These are phyloP conservation scores for Deilephila porcellus DNA, from an alignment of 2,888 invertebrate species.

Conservation along the genomic window DNA sequence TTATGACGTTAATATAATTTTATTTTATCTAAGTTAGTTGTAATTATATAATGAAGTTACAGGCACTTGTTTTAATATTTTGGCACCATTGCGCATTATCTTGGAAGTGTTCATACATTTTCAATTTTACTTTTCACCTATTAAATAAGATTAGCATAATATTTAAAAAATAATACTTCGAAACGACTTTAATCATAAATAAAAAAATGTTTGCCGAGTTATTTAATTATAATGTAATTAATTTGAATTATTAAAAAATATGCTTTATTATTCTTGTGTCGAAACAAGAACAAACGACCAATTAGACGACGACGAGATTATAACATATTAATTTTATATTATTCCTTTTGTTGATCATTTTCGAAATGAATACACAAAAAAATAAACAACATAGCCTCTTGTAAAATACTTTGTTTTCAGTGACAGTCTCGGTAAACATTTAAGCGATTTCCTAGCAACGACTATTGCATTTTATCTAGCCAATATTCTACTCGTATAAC, in stretches of 20 bases:
- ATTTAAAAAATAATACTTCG: background rate
- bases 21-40: slow-evolving; percentile 27
- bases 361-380: background rate
- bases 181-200: background rate
- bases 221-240: no score
- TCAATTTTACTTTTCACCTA: background rate
- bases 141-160: background rate
- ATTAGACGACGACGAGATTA: background rate
- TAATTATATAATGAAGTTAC: slow-evolving; percentile 5
- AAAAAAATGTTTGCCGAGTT: background rate
- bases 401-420: slow-evolving; percentile 23
- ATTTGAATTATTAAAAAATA: background rate
- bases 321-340: no score
- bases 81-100: slow-evolving; percentile 5
- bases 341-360: no score
- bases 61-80: slow-evolving; percentile 26
- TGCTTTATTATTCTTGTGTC: background rate
- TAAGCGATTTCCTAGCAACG: slow-evolving; percentile 28
- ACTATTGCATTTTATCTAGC: slow-evolving; percentile 31
- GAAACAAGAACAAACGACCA: background rate
- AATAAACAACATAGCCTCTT: slow-evolving; percentile 27
- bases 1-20: slow-evolving; percentile 27
- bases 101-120: background rate
- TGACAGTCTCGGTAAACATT: slow-evolving; percentile 3
- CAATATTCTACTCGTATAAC: slow-evolving; percentile 26